Base-by-base conservation (phyloP, 2,113 vertebrate genomes). In the Silurus glanis region DNA sequence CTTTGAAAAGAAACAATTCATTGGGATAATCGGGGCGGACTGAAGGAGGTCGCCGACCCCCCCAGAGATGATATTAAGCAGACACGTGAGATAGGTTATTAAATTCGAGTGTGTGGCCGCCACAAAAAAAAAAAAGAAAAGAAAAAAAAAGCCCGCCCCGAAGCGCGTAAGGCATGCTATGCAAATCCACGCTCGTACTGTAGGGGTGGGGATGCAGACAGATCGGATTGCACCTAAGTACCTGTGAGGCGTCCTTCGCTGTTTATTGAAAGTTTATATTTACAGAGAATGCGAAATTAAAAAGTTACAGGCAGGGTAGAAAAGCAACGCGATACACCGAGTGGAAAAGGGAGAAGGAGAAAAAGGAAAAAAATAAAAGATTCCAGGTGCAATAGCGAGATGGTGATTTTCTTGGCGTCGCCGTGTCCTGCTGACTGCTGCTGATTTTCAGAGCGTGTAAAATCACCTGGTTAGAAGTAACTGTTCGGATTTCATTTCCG, bases 1-100 rank as follows among this genome's bases (percentile, higher is more conserved):
- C 91, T 93, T 91, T 92, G 90, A 83, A 89, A 82, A 91, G 92
- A 94, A 92, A 69, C 94, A 94, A 96, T 97, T 97, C 97, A 97
- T 96, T 95, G 96, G 93, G 91, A 85, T 91, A 55, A 94, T 93
- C 92, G 25, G 78, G 45, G 84, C 2, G 5, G 84, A 71, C 87
- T 84, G 71, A 86, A 86, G 71, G 53, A 88, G 86, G 88, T 90
- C 86, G 87, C 75, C 21, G 72, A 74, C 87, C 75, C 82, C 37
- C 25, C 69, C 17, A 67, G 80, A 85, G 90, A 91, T 89, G 59
- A 89, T 86, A 90, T 91, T 90, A 84, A 87, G 90, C 93, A 93
- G 90, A 89, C 91, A 87, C 87, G 14, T 55, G 92, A 87, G 84
- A 85, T 67, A 49, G 88, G 67, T 92, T 87, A 90, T 89, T 92